Percentiles rank a stretch among this genome's conserved stretches.
Conservation (phyloP, 2,888 invertebrate genomes). For the Caenorhabditis sp. region DNA sequence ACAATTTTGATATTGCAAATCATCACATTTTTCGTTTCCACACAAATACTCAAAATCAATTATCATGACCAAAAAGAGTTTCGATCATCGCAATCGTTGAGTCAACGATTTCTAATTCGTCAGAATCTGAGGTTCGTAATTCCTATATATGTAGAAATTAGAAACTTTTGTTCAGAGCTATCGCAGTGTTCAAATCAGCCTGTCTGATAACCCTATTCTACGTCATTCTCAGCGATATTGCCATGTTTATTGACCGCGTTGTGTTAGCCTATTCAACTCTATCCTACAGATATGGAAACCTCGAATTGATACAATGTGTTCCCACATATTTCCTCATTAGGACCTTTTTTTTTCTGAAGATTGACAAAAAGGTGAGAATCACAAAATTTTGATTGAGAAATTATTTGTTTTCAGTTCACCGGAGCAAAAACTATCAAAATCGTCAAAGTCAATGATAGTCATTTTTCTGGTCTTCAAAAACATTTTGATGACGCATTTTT, state of each 20-base stretch:
- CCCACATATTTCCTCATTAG: not conserved
- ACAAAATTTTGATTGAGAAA: not conserved
- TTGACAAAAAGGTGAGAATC: not conserved
- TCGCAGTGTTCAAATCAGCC: conserved; percentile 19
- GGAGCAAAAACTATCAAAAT: not conserved
- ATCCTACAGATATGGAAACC: conserved; percentile 5
- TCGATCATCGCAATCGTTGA: conserved; percentile 4
- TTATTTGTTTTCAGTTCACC: not conserved
- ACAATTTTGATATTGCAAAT: conserved; percentile 12
- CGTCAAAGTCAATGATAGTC: not conserved
- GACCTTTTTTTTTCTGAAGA: not conserved
- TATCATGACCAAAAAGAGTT: not conserved
- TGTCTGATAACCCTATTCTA: conserved; percentile 18
- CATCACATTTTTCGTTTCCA: not conserved
- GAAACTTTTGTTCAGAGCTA: not conserved
- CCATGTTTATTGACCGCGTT: not conserved
- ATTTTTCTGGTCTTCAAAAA: not conserved
- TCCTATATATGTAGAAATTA: not conserved
- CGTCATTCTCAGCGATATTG: conserved; percentile 9
- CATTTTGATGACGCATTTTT: not conserved
- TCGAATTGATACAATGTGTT: conserved; percentile 11
- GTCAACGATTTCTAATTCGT: conserved; percentile 19
- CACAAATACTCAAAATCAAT: not conserved
- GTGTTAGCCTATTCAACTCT: not conserved
- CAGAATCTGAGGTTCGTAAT: conserved; percentile 14